These are phyloP conservation scores for Rattus norvegicus DNA, from an alignment of 2,113 vertebrate species.

Conservation along the genomic window DNA sequence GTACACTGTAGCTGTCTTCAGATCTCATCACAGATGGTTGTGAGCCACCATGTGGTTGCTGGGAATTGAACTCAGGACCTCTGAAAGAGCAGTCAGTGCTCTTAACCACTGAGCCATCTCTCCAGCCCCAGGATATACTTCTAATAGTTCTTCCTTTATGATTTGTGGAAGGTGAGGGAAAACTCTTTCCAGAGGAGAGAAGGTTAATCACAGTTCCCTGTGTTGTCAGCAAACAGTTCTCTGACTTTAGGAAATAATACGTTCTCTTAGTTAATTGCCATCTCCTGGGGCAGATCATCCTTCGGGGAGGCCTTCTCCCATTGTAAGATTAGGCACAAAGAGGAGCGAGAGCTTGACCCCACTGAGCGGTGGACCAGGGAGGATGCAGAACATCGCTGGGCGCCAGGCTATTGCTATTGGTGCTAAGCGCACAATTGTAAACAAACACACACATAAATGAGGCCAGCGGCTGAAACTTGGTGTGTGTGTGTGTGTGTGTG, in stretches of 20 bases:
- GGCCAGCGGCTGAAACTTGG: neutral
- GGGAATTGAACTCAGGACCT: too few species aligned
- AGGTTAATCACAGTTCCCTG: constrained; percentile 77
- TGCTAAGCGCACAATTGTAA: neutral
- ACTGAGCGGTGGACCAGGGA: neutral
- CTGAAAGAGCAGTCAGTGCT: too few species aligned
- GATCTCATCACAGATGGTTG: too few species aligned
- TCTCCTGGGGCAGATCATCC: constrained; percentile 62
- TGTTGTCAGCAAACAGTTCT: constrained; percentile 73
- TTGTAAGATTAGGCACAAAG: neutral
- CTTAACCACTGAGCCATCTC: too few species aligned
- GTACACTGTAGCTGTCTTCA: too few species aligned
- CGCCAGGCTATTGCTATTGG: neutral
- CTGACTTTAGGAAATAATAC: constrained; percentile 69
- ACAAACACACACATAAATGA: neutral
- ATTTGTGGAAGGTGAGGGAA: neutral
- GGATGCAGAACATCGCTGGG: neutral
- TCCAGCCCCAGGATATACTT: neutral
- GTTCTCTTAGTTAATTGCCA: constrained; percentile 70
- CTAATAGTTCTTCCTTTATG: constrained; percentile 46
- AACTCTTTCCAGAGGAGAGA: constrained; percentile 63
- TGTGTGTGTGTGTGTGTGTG: neutral
- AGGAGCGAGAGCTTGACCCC: neutral
- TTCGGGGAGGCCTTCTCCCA: constrained; percentile 29
- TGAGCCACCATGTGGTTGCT: too few species aligned